Base-by-base conservation (phyloP, 1,140 invertebrate genomes). In the Philotrypesis tridentata region DNA sequence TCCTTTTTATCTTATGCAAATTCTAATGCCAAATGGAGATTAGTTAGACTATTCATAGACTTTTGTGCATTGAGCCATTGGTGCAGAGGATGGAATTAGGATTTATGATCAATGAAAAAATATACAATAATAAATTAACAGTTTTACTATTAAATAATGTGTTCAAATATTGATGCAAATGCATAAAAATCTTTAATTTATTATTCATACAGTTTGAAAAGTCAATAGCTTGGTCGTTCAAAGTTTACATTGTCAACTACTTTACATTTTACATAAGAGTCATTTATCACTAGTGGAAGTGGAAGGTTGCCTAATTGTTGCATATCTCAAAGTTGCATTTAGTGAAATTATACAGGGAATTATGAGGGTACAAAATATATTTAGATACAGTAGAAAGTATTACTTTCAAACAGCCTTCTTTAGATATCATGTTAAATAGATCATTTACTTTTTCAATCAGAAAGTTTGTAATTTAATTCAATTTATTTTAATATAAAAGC, bases 241-340 rank as follows among this genome's bases (percentile, higher is more conserved):
- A 17, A 55, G 48, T 3, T 21, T 21, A 55, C 21, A n/a, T 6
- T 55, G 48, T 55, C 14, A 55, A 55, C 21, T 55, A 17, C 48
- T 72, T 63, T 6, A 61, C 77, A 55, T 60, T 33, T 79, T 75
- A 17, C 48, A 55, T 84, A 43, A 33, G n/a, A 70, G 48, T 25
- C 60, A 61, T 65, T 61, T 72, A 29, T 84, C 73, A 33, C 83
- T 85, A 74, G 27, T 72, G 40, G 67, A 79, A 78, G 60, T 86
- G 40, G 43, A 48, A 71, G 43, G 37, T 73, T 55, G 40, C 71
- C 55, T 73, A 73, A 73, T 55, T 43, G 40, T 43, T 55, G n/a
- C 71, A 12, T 73, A 73, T 48, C n/a, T 23, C 40, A n/a, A 55
- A 55, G n/a, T 48, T 73, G 71, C 4, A 14, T 21, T 31, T 8